Conservation (phyloP, 2,113 vertebrate genomes). For the Charadrius vociferus region DNA sequence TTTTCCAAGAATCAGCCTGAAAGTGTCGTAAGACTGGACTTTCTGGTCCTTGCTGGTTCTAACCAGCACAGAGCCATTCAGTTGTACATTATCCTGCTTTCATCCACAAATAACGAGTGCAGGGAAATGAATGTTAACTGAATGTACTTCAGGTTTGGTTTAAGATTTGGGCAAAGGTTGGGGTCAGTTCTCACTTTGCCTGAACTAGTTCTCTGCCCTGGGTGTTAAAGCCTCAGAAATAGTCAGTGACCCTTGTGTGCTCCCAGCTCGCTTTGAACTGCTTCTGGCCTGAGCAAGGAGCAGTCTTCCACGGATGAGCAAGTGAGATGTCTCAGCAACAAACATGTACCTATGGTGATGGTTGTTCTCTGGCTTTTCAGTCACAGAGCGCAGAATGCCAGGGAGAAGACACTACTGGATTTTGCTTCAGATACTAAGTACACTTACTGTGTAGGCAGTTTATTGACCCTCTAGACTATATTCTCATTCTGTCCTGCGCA, state of each 20-base stretch:
- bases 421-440: background rate
- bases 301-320: background rate
- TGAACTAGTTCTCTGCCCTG: background rate
- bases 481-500: background rate
- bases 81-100: background rate
- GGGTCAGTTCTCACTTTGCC: background rate
- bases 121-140: background rate
- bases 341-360: background rate
- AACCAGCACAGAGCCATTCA: background rate
- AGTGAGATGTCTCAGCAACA: background rate
- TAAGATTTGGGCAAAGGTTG: slow-evolving; percentile 2
- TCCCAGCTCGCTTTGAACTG: background rate
- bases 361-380: background rate
- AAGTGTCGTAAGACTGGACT: background rate
- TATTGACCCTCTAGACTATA: background rate
- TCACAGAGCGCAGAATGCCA: background rate
- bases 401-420: background rate
- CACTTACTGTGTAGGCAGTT: background rate
- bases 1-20: background rate
- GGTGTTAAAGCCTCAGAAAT: background rate
- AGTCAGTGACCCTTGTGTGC: background rate
- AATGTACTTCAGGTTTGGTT: background rate
- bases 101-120: background rate
- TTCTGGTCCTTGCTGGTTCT: background rate
- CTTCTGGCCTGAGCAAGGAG: background rate